These are phyloP conservation scores for Drosophila neotestacea DNA, from an alignment of 2,888 invertebrate species.

Conservation along the genomic window DNA sequence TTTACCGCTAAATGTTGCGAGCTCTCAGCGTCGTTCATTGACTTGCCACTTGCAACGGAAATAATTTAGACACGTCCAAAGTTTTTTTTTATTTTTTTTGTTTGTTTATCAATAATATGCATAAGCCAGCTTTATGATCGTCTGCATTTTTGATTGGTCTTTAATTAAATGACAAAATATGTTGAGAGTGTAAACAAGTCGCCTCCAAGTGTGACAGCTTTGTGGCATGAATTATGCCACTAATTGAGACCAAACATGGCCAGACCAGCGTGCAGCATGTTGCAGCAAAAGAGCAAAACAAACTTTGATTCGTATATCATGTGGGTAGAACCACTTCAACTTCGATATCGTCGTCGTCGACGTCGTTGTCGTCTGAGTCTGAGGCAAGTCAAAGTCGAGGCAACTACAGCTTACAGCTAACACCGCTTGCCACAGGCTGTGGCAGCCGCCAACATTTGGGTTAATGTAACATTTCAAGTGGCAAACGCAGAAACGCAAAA, in stretches of 20 bases:
- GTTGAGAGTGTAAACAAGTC: conserved; percentile 68
- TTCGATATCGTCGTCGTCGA: conserved; percentile 15
- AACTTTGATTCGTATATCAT: conserved; percentile 63
- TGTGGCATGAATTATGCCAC: conserved; percentile 76
- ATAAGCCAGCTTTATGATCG: conserved; percentile 44
- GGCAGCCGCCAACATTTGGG: conserved; percentile 68
- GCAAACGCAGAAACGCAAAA: conserved; percentile 18
- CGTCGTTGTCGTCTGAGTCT: background rate
- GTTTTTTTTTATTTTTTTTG: conserved; percentile 23
- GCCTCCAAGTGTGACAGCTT: conserved; percentile 44
- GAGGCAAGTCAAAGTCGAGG: conserved; percentile 54
- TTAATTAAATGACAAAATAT: conserved; percentile 79
- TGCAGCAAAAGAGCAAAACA: conserved; percentile 50
- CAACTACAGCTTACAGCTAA: conserved; percentile 15
- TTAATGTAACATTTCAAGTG: conserved; percentile 69
- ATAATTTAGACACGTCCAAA: conserved; percentile 69
- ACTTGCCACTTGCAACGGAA: conserved; percentile 65
- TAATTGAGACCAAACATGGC: conserved; percentile 75
- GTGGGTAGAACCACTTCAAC: conserved; percentile 63
- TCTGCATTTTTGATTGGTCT: conserved; percentile 73
- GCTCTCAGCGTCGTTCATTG: conserved; percentile 49
- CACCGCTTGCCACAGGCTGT: conserved; percentile 13
- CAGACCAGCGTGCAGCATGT: conserved; percentile 19
- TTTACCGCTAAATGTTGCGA: conserved; percentile 57
- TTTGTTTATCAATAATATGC: conserved; percentile 45